These are phyloP conservation scores for Myopa tessellatipennis DNA, from an alignment of 2,888 invertebrate species.

Conservation along the genomic window DNA sequence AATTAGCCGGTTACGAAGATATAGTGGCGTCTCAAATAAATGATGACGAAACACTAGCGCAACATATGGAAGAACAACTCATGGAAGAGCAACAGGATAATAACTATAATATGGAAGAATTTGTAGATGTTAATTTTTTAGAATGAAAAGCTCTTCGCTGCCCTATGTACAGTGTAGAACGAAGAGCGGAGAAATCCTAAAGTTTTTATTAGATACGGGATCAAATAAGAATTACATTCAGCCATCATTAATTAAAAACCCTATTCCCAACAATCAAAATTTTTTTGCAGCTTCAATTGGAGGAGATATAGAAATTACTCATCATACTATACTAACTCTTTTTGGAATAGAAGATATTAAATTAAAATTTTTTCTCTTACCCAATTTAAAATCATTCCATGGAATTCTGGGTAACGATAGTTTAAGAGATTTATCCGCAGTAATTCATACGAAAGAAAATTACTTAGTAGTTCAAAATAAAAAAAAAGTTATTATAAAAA, in stretches of 20 bases:
- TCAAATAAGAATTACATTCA: constrained; percentile 7
- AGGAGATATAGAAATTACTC: not conserved
- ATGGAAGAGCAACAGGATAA: too few species aligned
- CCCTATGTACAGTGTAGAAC: not conserved
- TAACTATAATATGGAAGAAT: too few species aligned
- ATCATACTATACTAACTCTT: not conserved
- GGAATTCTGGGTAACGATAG: constrained; percentile 41
- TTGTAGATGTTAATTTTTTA: not conserved
- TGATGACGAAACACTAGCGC: too few species aligned
- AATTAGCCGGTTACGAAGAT: too few species aligned
- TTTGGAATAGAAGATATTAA: constrained; percentile 8
- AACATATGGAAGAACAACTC: too few species aligned
- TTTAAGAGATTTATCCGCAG: constrained; percentile 31
- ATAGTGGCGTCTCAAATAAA: too few species aligned
- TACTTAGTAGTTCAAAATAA: too few species aligned
- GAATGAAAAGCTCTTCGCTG: not conserved
- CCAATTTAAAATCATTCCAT: constrained; percentile 38
- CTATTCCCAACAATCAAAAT: not conserved
- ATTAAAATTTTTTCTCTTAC: constrained; percentile 40
- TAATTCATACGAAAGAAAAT: too few species aligned
- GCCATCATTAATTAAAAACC: not conserved
- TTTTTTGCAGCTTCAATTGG: not conserved
- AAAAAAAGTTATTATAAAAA: too few species aligned
- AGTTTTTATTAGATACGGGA: not conserved
- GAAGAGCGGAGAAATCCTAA: not conserved